These are phyloP conservation scores for Cheilosia vulpina DNA, from an alignment of 2,888 invertebrate genomes.

Conservation along the genomic window DNA sequence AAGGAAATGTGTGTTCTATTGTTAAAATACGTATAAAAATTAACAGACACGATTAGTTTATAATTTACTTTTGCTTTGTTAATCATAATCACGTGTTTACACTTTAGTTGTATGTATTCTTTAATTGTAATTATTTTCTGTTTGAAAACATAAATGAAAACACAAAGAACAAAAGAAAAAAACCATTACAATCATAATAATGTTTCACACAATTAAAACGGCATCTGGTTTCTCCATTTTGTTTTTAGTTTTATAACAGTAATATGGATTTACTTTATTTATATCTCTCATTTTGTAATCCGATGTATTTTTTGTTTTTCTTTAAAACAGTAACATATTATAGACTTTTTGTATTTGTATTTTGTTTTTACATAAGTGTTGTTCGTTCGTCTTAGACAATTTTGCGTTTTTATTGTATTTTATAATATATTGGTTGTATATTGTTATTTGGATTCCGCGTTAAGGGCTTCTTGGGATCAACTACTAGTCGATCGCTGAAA, in stretches of 20 bases:
- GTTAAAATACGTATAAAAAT: slow-evolving; percentile 67
- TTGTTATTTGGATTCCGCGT: slow-evolving; percentile 55
- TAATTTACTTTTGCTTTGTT: slow-evolving; percentile 31
- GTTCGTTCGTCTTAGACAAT: slow-evolving; percentile 66
- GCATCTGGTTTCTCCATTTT: slow-evolving; percentile 65
- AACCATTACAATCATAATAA: slow-evolving; percentile 55
- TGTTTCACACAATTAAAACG: slow-evolving; percentile 58
- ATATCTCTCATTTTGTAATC: slow-evolving; percentile 58
- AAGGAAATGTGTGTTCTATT: slow-evolving; percentile 55
- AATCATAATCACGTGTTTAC: slow-evolving; percentile 67
- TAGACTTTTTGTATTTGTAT: slow-evolving; percentile 54
- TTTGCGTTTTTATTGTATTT: slow-evolving; percentile 43
- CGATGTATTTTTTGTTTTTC: slow-evolving; percentile 51
- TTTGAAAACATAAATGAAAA: slow-evolving; percentile 63
- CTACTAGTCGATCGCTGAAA: slow-evolving; percentile 39
- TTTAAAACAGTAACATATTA: slow-evolving; percentile 73
- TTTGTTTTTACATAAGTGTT: slow-evolving; percentile 68
- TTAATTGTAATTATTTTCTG: slow-evolving; percentile 21
- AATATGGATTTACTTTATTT: slow-evolving; percentile 64
- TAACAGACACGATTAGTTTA: slow-evolving; percentile 68
- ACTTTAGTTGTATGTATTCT: slow-evolving; percentile 30
- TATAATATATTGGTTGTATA: slow-evolving; percentile 63
- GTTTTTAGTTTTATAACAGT: slow-evolving; percentile 69
- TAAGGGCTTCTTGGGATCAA: slow-evolving; percentile 47
- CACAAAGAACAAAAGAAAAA: slow-evolving; percentile 13